A percentile compares a stretch with the other conserved stretches of the same genome.
Evolutionary conservation across 1,140 invertebrate genomes (phyloP).

Genomic region (Nebria ingens): DNA sequence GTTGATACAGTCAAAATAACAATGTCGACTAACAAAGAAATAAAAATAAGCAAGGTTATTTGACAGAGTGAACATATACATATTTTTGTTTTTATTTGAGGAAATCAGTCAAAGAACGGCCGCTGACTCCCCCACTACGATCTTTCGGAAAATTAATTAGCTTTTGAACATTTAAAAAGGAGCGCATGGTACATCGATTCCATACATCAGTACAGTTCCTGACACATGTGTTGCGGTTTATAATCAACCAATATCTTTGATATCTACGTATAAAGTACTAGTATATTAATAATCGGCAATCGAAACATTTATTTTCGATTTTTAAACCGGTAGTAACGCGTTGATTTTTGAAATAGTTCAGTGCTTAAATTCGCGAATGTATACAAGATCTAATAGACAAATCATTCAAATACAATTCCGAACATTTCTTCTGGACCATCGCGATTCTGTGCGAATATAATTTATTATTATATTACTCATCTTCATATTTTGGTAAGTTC

Average conservation of each 20-base stretch:
- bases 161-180: not conserved
- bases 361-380: conserved; percentile 29
- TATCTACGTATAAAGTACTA: no score
- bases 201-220: not conserved
- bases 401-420: conserved; percentile 46
- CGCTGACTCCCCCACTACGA: not conserved
- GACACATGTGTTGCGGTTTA: not conserved
- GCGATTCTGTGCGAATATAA: not conserved
- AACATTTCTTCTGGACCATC: conserved; percentile 25
- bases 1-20: no score
- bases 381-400: conserved; percentile 31
- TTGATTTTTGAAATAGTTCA: not conserved
- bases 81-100: not conserved
- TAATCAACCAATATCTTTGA: not conserved
- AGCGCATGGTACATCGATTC: not conserved
- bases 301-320: not conserved
- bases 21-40: no score
- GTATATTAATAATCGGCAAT: not conserved
- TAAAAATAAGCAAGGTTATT: no score
- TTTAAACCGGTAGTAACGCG: not conserved
- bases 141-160: conserved; percentile 1
- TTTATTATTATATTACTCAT: not conserved
- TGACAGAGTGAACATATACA: no score
- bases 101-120: not conserved
- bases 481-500: not conserved